Conservation (phyloP, 2,113 vertebrate genomes). For the Saguinus midas region DNA sequence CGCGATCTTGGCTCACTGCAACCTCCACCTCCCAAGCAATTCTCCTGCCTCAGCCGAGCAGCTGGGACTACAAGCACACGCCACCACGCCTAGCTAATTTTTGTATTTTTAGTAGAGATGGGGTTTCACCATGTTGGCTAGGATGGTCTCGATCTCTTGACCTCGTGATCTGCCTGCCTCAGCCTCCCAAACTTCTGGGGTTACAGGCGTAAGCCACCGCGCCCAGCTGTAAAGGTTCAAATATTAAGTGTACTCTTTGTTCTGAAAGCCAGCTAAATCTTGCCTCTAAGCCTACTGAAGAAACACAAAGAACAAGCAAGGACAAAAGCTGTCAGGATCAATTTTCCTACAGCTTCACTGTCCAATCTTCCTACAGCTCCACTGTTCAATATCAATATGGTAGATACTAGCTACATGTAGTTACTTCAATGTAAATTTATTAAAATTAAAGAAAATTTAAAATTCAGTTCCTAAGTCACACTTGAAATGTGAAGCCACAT, state of each 20-base stretch:
- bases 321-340: not conserved
- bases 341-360: not conserved
- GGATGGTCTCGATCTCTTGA: too few relatives aligned
- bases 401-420: not conserved
- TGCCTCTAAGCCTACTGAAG: not conserved
- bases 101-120: too few relatives aligned
- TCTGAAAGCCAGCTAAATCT: not conserved
- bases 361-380: not conserved
- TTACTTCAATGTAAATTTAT: not conserved
- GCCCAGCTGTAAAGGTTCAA: not conserved
- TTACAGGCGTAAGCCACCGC: too few relatives aligned
- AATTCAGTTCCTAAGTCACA: not conserved
- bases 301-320: not conserved
- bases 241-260: not conserved
- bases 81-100: too few relatives aligned
- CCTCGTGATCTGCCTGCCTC: too few relatives aligned
- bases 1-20: too few relatives aligned
- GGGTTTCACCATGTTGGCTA: too few relatives aligned
- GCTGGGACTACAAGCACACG: too few relatives aligned
- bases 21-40: too few relatives aligned
- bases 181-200: too few relatives aligned
- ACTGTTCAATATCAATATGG: not conserved
- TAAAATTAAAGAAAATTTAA: conserved; percentile 22
- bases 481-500: not conserved
- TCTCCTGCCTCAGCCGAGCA: too few relatives aligned